These are phyloP conservation scores for Pogoniulus pusillus DNA, from an alignment of 2,797 vertebrate genomes.

Conservation along the genomic window DNA sequence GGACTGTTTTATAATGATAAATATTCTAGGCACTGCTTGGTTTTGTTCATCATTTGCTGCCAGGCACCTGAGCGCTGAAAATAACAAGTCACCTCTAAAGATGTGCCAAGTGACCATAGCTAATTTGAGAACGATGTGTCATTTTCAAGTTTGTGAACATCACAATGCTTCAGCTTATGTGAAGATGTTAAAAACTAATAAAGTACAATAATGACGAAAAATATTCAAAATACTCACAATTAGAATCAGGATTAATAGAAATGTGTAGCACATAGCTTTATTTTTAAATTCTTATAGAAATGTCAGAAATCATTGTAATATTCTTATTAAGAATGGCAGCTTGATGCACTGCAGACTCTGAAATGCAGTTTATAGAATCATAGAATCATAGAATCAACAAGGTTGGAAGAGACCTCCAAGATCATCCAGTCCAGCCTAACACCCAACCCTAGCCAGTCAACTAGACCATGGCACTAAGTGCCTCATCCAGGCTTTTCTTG, in stretches of 20 bases:
- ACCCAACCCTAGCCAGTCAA: too few relatives aligned
- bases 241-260: background rate
- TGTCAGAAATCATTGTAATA: background rate
- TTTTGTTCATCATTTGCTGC: background rate
- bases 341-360: background rate
- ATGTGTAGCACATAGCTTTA: background rate
- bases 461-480: too few relatives aligned
- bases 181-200: background rate
- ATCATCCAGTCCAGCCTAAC: too few relatives aligned
- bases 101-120: background rate
- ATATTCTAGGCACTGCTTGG: background rate
- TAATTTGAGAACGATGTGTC: background rate
- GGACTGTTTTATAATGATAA: conserved; percentile 19
- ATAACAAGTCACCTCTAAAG: conserved; percentile 33
- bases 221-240: background rate
- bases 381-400: too few relatives aligned
- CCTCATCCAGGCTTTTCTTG: too few relatives aligned
- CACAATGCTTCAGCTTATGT: background rate
- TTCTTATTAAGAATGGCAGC: background rate
- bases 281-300: background rate
- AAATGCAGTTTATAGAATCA: too few relatives aligned
- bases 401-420: too few relatives aligned
- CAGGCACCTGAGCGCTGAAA: background rate
- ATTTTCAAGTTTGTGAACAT: conserved; percentile 12
- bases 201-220: background rate